Conservation (phyloP, 2,888 invertebrate genomes). For the Carterocephalus palaemon region DNA sequence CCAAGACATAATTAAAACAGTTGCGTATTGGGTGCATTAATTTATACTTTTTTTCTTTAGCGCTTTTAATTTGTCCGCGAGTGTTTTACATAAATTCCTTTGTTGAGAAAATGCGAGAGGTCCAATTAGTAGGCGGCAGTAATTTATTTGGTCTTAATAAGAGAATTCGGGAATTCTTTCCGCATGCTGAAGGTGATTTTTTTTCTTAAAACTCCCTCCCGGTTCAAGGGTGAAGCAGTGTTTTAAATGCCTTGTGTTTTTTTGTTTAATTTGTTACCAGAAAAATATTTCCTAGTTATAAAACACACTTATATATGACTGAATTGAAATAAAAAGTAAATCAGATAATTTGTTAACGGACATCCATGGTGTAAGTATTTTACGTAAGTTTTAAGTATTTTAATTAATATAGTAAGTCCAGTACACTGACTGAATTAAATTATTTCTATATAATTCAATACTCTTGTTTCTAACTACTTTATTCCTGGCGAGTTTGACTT, state of each 20-base stretch:
- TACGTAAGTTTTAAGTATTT: too few relatives aligned
- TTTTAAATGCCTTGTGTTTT: not conserved
- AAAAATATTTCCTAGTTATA: conserved; percentile 12
- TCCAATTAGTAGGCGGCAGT: conserved; percentile 64
- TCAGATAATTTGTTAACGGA: too few relatives aligned
- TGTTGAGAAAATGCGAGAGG: conserved; percentile 57
- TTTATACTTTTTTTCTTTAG: conserved; percentile 64
- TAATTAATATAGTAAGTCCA: too few relatives aligned
- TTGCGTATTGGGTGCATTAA: conserved; percentile 72
- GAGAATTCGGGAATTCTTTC: conserved; percentile 45
- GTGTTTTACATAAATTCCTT: conserved; percentile 76
- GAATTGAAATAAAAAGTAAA: too few relatives aligned
- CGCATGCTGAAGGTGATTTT: conserved; percentile 30
- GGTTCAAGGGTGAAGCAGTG: conserved; percentile 9
- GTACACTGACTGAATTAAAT: too few relatives aligned
- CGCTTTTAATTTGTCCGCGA: conserved; percentile 73
- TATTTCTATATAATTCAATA: too few relatives aligned
- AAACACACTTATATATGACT: too few relatives aligned
- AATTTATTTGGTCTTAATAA: conserved; percentile 71
- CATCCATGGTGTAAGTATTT: too few relatives aligned
- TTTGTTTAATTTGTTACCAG: not conserved
- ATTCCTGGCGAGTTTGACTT: too few relatives aligned
- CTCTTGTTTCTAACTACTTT: too few relatives aligned
- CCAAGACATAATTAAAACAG: conserved; percentile 66
- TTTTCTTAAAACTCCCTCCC: conserved; percentile 11